Evolutionary conservation across 2,113 vertebrate genomes (phyloP).

Genomic region (Oncorhynchus gorbuscha): DNA sequence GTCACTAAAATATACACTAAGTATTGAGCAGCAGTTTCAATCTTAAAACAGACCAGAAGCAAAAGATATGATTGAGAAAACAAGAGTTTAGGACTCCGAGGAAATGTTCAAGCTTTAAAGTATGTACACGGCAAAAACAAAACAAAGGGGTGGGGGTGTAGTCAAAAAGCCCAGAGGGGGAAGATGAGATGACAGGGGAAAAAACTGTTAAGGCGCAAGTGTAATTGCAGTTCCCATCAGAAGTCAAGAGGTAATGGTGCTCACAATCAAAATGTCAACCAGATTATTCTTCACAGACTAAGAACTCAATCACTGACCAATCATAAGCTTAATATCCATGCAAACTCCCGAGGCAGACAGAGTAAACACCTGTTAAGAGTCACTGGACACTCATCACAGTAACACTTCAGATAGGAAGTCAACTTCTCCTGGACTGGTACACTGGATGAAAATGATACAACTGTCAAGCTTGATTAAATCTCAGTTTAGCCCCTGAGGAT

Average conservation of each 20-base stretch:
- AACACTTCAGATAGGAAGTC: not conserved
- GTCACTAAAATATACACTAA: slow-evolving; percentile 35
- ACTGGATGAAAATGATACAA: not conserved
- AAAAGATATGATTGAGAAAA: slow-evolving; percentile 47
- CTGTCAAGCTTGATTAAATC: not conserved
- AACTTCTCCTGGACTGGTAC: slow-evolving; percentile 1
- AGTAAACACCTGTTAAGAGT: not conserved
- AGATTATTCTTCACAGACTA: slow-evolving; percentile 56
- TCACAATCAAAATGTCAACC: slow-evolving; percentile 73
- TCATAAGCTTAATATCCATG: slow-evolving; percentile 53
- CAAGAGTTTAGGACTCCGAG: slow-evolving; percentile 48
- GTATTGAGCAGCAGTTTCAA: slow-evolving; percentile 56
- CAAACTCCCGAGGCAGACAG: slow-evolving; percentile 20
- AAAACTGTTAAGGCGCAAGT: slow-evolving; percentile 58
- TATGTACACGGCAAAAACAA: slow-evolving; percentile 75
- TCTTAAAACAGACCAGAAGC: slow-evolving; percentile 54
- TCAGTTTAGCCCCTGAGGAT: slow-evolving; percentile 1
- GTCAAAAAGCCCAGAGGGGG: slow-evolving; percentile 53
- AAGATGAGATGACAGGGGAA: slow-evolving; percentile 52
- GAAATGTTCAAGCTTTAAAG: slow-evolving; percentile 51
- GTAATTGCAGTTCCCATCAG: slow-evolving; percentile 59
- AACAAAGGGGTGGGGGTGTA: slow-evolving; percentile 46
- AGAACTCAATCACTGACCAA: slow-evolving; percentile 45
- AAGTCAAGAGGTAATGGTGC: slow-evolving; percentile 72
- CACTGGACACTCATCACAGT: slow-evolving; percentile 7